Conservation (phyloP, 2,888 invertebrate species). For the Deladenus siricidicola region DNA sequence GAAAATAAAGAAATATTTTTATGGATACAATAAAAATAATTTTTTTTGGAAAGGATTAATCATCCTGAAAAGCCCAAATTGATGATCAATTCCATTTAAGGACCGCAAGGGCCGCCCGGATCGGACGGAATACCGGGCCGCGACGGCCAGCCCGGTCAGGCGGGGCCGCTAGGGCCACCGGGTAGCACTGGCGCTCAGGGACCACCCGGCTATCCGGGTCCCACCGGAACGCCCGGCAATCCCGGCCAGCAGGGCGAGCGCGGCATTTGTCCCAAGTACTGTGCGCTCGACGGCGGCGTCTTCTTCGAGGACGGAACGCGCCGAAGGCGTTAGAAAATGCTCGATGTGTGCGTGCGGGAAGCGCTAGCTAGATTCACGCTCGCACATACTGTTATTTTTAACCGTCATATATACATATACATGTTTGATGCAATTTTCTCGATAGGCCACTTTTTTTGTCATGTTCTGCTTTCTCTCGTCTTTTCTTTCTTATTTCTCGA, state of each 20-base stretch:
- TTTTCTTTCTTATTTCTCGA: too few relatives aligned
- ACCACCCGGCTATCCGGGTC: slow-evolving; percentile 6
- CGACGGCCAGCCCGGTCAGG: slow-evolving; percentile 35
- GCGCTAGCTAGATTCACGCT: too few relatives aligned
- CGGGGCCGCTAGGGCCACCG: slow-evolving; percentile 42
- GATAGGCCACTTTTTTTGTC: too few relatives aligned
- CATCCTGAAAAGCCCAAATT: background rate
- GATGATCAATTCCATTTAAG: slow-evolving; percentile 13
- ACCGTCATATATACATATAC: too few relatives aligned
- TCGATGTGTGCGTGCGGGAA: too few relatives aligned
- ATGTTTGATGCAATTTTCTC: too few relatives aligned
- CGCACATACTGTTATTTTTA: too few relatives aligned
- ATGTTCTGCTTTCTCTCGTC: too few relatives aligned
- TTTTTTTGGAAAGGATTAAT: background rate
- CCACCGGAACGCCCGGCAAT: slow-evolving; percentile 10
- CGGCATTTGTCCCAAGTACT: slow-evolving; percentile 34
- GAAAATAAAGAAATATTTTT: too few relatives aligned
- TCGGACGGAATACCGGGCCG: slow-evolving; percentile 43
- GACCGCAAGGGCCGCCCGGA: slow-evolving; percentile 48
- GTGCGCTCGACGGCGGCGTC: slow-evolving; percentile 50
- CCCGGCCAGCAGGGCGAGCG: slow-evolving; percentile 26
- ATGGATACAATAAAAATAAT: background rate
- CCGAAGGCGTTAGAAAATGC: too few relatives aligned
- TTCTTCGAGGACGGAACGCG: slow-evolving; percentile 52
- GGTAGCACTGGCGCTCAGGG: slow-evolving; percentile 25